Percentiles rank a stretch among this genome's conserved stretches.
phyloP scores from a whole-genome alignment of 2,113 vertebrate species.

The Connochaetes taurinus region DNA sequence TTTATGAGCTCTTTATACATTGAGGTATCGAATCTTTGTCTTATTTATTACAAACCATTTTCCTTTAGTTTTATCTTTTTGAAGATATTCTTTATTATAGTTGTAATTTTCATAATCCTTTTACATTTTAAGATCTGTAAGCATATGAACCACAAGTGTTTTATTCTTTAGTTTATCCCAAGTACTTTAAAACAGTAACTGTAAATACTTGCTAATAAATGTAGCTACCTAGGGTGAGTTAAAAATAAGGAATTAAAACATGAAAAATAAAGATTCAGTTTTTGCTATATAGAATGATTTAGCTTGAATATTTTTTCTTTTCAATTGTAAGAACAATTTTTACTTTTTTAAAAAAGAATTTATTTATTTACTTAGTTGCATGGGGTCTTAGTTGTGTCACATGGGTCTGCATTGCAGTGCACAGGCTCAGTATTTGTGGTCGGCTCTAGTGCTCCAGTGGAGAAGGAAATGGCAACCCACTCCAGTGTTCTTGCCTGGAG shows the following conservation, averaged over 20 bases:
- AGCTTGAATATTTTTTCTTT: not conserved
- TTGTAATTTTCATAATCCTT: not conserved
- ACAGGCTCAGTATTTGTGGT: not conserved
- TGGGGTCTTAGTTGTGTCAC: not conserved
- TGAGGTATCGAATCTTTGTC: not conserved
- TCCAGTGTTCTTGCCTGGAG: too few relatives aligned
- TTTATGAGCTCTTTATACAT: not conserved
- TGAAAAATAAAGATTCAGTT: not conserved
- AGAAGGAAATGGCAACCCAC: too few relatives aligned
- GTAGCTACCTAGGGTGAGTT: not conserved
- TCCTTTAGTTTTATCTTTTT: not conserved
- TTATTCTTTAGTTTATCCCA: not conserved
- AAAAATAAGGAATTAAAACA: not conserved
- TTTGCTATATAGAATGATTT: not conserved
- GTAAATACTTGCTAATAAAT: not conserved
- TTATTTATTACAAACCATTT: not conserved
- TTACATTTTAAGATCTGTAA: not conserved
- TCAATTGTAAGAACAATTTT: not conserved
- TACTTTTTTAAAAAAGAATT: not conserved
- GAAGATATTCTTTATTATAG: not conserved
- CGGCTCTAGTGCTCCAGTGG: not conserved
- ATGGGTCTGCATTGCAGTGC: rapidly evolving
- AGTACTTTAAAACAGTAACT: not conserved
- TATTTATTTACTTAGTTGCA: not conserved
- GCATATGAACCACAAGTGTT: not conserved